phyloP scores from a whole-genome alignment of 2,113 vertebrate species.

The Numenius arquata region DNA sequence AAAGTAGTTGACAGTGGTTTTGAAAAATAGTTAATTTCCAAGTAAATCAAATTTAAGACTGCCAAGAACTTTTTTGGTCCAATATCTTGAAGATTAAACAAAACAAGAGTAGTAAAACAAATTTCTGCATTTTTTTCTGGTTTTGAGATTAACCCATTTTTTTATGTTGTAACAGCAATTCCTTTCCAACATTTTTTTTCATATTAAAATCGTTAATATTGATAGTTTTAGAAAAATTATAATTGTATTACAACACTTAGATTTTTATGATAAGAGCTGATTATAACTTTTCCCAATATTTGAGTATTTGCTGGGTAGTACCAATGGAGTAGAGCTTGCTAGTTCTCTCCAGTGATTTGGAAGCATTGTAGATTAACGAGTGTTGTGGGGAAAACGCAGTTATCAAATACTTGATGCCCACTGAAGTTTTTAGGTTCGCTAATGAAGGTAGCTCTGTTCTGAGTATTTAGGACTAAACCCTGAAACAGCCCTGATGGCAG shows the following conservation, averaged over 20 bases:
- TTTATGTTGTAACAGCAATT: not conserved
- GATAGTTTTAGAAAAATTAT: not conserved
- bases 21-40: not conserved
- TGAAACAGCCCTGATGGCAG: not conserved
- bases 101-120: not conserved
- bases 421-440: not conserved
- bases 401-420: not conserved
- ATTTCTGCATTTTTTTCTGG: not conserved
- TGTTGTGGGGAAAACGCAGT: not conserved
- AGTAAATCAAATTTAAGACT: not conserved
- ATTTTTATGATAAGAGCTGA: not conserved
- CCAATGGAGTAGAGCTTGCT: not conserved
- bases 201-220: not conserved
- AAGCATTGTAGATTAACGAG: fast-evolving
- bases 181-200: not conserved
- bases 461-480: not conserved
- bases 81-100: not conserved
- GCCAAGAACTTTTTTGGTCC: not conserved
- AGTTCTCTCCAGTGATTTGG: not conserved
- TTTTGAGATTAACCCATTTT: not conserved
- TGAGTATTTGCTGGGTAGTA: not conserved
- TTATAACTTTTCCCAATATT: not conserved
- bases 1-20: not conserved
- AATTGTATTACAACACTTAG: not conserved
- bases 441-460: not conserved